These are phyloP conservation scores for Acinonyx jubatus DNA, from an alignment of 2,113 vertebrate genomes.

Conservation along the genomic window DNA sequence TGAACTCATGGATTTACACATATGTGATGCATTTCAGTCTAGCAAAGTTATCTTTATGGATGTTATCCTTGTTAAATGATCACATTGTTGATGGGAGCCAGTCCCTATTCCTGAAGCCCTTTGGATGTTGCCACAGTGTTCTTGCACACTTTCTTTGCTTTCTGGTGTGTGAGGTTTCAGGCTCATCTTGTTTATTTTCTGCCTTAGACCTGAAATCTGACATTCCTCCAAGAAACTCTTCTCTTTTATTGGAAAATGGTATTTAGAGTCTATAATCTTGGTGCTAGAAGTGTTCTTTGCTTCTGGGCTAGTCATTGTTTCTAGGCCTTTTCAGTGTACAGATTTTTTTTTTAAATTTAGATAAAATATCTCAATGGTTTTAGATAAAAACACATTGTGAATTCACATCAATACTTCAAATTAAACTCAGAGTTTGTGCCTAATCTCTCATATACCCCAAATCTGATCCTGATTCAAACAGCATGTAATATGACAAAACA, in stretches of 20 bases:
- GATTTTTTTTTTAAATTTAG: background rate
- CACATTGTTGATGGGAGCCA: background rate
- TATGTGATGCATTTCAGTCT: background rate
- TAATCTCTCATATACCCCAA: background rate
- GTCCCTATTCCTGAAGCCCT: background rate
- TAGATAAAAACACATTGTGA: conserved; percentile 26
- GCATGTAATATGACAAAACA: background rate
- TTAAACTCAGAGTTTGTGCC: background rate
- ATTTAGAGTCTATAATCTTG: background rate
- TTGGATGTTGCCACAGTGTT: background rate
- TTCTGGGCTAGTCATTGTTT: background rate
- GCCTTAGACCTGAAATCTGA: background rate
- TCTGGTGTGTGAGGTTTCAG: background rate
- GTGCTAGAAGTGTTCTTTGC: background rate
- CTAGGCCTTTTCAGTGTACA: background rate
- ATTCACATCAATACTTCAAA: background rate
- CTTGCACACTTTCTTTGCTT: background rate
- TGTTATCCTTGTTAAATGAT: background rate
- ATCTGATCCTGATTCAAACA: background rate
- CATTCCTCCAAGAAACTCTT: background rate
- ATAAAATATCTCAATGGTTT: background rate
- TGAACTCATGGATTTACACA: background rate
- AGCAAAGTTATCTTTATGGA: background rate
- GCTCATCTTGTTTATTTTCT: background rate
- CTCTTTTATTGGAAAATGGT: background rate